Percentiles rank a stretch among this genome's conserved stretches.
These are phyloP conservation scores for Brachyptera putata DNA, from an alignment of 2,888 invertebrate species.

Conservation along the genomic window DNA sequence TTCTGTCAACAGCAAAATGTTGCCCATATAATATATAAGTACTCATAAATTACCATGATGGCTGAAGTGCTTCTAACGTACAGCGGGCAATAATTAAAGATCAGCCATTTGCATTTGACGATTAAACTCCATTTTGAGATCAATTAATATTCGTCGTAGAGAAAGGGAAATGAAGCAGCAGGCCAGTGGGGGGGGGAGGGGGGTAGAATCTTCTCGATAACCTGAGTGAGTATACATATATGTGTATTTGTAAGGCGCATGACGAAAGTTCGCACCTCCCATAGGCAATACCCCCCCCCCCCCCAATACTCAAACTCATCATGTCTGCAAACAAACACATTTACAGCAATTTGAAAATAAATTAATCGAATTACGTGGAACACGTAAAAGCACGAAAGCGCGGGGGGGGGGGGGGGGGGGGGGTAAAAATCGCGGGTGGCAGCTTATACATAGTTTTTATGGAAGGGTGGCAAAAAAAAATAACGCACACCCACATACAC, in stretches of 20 bases:
- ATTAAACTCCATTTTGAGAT: constrained; percentile 17
- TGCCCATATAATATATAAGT: no score
- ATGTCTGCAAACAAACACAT: constrained; percentile 23
- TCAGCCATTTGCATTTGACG: not conserved
- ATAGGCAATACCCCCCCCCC: no score
- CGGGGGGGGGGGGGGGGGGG: constrained; percentile 21
- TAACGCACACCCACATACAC: constrained; percentile 37
- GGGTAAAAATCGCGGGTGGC: constrained; percentile 18
- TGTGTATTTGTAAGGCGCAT: constrained; percentile 5
- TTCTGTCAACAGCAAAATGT: no score
- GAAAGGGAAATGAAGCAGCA: constrained; percentile 39
- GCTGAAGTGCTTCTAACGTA: no score
- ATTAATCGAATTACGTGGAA: constrained; percentile 34
- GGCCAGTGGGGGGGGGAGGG: constrained; percentile 31
- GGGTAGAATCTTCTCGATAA: constrained; percentile 11
- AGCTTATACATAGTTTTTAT: not conserved
- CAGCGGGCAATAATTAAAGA: no score
- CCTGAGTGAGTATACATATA: not conserved
- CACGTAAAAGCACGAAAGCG: constrained; percentile 33
- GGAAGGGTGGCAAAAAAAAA: constrained; percentile 19
- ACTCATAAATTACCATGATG: no score
- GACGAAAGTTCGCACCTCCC: constrained; percentile 20
- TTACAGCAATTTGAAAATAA: constrained; percentile 34
- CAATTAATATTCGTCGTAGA: constrained; percentile 25
- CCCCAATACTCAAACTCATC: no score